These are phyloP conservation scores for Euthynnus affinis DNA, from an alignment of 2,797 vertebrate genomes.

Conservation along the genomic window DNA sequence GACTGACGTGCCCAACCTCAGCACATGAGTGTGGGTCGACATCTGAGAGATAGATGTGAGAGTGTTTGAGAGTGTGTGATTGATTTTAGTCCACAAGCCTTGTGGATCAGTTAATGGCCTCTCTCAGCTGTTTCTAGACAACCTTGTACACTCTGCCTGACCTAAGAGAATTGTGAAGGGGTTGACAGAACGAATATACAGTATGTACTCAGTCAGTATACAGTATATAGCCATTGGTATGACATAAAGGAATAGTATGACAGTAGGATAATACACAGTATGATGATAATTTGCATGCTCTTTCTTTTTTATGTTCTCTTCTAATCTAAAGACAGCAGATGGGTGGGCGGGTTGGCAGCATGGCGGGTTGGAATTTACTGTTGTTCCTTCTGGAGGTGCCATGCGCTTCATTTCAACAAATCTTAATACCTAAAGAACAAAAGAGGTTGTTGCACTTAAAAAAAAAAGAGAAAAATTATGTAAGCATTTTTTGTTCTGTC, in stretches of 20 bases:
- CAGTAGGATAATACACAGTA: neutral
- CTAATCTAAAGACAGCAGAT: slow-evolving; percentile 21
- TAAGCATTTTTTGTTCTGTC: neutral
- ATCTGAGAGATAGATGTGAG: slow-evolving; percentile 15
- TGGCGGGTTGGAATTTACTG: neutral
- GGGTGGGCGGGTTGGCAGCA: slow-evolving; percentile 24
- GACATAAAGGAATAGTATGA: neutral
- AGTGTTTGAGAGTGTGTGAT: neutral
- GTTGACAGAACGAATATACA: neutral
- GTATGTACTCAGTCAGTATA: neutral
- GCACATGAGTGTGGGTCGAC: slow-evolving; percentile 20
- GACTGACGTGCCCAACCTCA: slow-evolving; percentile 8
- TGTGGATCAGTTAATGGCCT: neutral
- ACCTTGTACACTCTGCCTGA: neutral
- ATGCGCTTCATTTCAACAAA: neutral
- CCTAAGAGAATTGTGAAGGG: neutral
- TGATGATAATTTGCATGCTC: slow-evolving; percentile 5
- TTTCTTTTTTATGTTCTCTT: slow-evolving; percentile 7
- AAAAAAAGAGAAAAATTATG: neutral
- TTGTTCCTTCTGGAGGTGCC: neutral
- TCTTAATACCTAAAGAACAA: neutral
- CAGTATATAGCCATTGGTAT: neutral
- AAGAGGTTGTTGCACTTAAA: neutral
- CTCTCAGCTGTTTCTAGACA: slow-evolving; percentile 6
- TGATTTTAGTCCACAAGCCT: slow-evolving; percentile 9